phyloP scores from a whole-genome alignment of 2,888 invertebrate genomes.

The Heteropelma amictum region DNA sequence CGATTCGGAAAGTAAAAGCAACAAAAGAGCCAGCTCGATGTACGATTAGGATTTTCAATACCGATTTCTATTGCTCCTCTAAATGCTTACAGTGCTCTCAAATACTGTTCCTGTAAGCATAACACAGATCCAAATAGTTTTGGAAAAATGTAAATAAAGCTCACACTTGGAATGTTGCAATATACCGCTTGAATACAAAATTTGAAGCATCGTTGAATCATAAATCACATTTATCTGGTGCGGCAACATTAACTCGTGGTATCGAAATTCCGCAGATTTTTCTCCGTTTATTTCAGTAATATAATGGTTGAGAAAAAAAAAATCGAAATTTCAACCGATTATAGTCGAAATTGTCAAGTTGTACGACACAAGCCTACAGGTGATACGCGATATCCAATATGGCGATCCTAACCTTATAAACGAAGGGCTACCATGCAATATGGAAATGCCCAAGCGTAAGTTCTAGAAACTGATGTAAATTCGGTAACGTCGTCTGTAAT shows the following conservation, averaged over 20 bases:
- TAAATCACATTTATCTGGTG: not conserved
- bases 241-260: not conserved
- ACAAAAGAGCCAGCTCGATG: no score
- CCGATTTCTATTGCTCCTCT: not conserved
- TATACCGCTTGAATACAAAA: not conserved
- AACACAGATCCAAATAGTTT: not conserved
- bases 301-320: no score
- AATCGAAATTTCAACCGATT: no score
- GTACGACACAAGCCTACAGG: conserved; percentile 32
- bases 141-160: no score
- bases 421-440: conserved; percentile 54
- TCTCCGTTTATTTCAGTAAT: no score
- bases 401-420: conserved; percentile 71
- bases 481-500: conserved; percentile 6
- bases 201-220: not conserved
- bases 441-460: conserved; percentile 45
- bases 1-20: no score
- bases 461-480: not conserved
- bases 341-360: not conserved
- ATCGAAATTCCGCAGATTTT: not conserved
- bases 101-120: conserved; percentile 33
- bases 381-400: conserved; percentile 65
- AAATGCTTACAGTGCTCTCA: conserved; percentile 31
- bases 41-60: not conserved
- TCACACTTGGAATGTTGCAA: not conserved